Evolutionary conservation across 2,113 vertebrate species (phyloP).

Genomic region (Otis tarda): DNA sequence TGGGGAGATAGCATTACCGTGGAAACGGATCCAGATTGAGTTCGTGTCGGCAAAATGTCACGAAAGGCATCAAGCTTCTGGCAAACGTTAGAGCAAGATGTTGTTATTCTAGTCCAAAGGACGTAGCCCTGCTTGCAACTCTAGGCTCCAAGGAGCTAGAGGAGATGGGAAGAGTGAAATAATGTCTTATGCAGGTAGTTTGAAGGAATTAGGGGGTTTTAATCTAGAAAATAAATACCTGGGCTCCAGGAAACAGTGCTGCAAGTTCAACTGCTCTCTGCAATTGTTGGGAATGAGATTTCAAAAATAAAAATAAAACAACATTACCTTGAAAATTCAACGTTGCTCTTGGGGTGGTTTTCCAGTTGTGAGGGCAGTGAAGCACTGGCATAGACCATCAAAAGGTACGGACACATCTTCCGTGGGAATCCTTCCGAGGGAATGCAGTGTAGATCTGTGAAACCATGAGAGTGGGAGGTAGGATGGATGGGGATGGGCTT

Average conservation of each 20-base stretch:
- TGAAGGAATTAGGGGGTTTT: background rate
- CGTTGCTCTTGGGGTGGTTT: background rate
- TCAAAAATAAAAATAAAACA: background rate
- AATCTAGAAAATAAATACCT: background rate
- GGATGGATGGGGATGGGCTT: background rate
- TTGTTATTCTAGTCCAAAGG: background rate
- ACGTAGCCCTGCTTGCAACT: background rate
- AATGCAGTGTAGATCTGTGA: background rate
- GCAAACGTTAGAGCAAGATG: background rate
- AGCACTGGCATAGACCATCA: background rate
- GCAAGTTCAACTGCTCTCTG: background rate
- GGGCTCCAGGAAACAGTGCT: background rate
- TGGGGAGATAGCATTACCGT: background rate
- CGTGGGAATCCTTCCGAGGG: background rate
- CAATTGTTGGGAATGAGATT: background rate
- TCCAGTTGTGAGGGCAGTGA: background rate
- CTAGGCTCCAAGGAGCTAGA: background rate
- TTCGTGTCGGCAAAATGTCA: background rate
- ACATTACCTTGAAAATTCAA: background rate
- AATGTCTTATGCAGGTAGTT: background rate
- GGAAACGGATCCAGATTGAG: background rate
- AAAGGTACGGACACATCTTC: background rate
- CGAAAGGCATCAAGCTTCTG: background rate
- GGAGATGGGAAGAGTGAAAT: background rate
- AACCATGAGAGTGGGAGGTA: rapidly evolving